Percentiles rank a stretch among this genome's conserved stretches.
phyloP scores from a whole-genome alignment of 2,797 vertebrate species.

The Rhabdomys pumilio region DNA sequence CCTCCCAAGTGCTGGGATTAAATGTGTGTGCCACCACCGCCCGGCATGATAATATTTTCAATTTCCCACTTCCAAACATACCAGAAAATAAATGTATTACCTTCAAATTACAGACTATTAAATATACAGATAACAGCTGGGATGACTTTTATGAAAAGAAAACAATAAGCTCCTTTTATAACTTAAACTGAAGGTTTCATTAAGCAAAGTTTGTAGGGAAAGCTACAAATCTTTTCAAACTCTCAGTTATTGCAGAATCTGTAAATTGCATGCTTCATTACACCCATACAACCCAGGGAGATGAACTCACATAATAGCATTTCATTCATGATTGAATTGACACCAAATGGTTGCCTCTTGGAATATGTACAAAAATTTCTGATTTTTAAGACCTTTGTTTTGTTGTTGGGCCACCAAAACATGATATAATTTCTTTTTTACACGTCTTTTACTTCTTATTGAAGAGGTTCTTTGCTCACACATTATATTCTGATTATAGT shows the following conservation, averaged over 20 bases:
- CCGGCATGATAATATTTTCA: constrained; percentile 71
- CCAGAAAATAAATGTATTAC: constrained; percentile 72
- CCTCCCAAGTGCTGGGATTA: too few relatives aligned
- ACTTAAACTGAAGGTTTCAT: constrained; percentile 81
- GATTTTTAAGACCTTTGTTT: constrained; percentile 77
- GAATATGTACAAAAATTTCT: constrained; percentile 81
- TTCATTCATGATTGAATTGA: constrained; percentile 89
- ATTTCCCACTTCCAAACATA: constrained; percentile 69
- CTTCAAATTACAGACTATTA: constrained; percentile 83
- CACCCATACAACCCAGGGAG: constrained; percentile 85
- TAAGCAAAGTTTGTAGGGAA: constrained; percentile 85
- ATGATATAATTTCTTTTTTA: constrained; percentile 21
- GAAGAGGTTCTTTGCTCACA: neutral
- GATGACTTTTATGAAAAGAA: constrained; percentile 81
- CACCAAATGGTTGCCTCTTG: constrained; percentile 78
- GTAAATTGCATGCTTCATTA: constrained; percentile 89
- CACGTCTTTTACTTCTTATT: neutral
- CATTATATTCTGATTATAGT: neutral
- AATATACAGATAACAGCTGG: constrained; percentile 84
- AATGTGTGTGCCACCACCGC: too few relatives aligned
- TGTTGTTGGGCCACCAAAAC: neutral
- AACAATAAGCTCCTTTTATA: constrained; percentile 80
- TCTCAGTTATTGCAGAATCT: constrained; percentile 85
- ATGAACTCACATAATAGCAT: constrained; percentile 87
- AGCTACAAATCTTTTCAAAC: constrained; percentile 84